Conservation (phyloP, 1,140 invertebrate species). For the Linepithema humile region DNA sequence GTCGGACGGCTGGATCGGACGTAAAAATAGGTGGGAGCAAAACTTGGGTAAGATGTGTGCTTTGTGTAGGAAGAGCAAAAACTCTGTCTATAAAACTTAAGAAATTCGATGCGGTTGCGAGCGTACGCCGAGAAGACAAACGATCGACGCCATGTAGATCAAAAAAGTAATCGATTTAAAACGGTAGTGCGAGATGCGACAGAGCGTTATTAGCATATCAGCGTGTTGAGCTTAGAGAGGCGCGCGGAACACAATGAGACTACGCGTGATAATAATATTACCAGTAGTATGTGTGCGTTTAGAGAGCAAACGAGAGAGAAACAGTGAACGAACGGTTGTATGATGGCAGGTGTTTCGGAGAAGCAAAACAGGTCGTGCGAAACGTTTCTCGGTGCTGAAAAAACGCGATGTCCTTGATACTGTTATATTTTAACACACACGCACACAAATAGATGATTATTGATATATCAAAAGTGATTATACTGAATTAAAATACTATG, state of each 20-base stretch:
- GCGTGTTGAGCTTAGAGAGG: slow-evolving; percentile 80
- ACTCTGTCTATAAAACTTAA: background rate
- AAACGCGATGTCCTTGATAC: background rate
- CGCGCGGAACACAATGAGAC: slow-evolving; percentile 72
- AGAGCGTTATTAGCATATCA: slow-evolving; percentile 83
- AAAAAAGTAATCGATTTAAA: slow-evolving; percentile 62
- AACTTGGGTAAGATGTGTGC: background rate
- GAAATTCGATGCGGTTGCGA: slow-evolving; percentile 37
- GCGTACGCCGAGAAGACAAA: slow-evolving; percentile 16
- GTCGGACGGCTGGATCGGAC: slow-evolving; percentile 27
- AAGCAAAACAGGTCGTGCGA: background rate
- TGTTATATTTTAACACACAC: background rate
- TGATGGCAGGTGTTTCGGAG: slow-evolving; percentile 15
- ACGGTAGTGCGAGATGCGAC: slow-evolving; percentile 70
- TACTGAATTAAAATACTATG: background rate
- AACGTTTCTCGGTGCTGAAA: slow-evolving; percentile 20
- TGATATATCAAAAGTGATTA: background rate
- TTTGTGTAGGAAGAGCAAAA: background rate
- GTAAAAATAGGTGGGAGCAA: background rate
- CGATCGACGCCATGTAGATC: slow-evolving; percentile 33
- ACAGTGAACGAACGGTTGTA: slow-evolving; percentile 17
- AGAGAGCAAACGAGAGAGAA: background rate
- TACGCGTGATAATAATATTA: slow-evolving; percentile 69
- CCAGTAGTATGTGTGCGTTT: slow-evolving; percentile 68
- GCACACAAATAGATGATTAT: background rate